Evolutionary conservation across 2,888 invertebrate species (phyloP).

Genomic region (Petrolisthes cinctipes): DNA sequence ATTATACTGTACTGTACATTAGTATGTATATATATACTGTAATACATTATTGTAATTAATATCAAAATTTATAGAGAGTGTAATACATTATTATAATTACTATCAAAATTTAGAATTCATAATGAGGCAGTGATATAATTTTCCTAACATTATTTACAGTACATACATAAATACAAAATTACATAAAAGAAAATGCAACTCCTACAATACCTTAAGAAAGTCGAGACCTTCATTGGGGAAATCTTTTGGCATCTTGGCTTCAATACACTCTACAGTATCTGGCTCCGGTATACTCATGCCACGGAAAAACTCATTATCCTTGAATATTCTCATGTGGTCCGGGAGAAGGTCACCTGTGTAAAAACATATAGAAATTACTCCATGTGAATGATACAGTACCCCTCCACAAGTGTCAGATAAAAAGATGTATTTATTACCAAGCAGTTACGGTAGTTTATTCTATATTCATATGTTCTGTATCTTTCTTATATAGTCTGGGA

Average conservation of each 20-base stretch:
- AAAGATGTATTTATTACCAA: too few relatives aligned
- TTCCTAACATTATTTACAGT: not conserved
- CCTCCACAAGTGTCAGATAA: too few relatives aligned
- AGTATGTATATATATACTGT: too few relatives aligned
- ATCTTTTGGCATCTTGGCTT: conserved; percentile 85
- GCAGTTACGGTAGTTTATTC: too few relatives aligned
- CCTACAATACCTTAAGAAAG: conserved; percentile 80
- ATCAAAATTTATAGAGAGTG: not conserved
- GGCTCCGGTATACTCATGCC: conserved; percentile 94
- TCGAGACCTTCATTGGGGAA: conserved; percentile 80
- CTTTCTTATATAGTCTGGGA: too few relatives aligned
- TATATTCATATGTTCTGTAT: too few relatives aligned
- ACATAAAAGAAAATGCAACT: not conserved
- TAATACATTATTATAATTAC: not conserved
- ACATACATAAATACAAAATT: not conserved
- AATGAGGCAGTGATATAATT: not conserved
- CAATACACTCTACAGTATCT: conserved; percentile 85
- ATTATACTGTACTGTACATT: too few relatives aligned
- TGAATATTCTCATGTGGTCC: conserved; percentile 95
- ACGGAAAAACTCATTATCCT: conserved; percentile 93
- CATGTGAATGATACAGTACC: too few relatives aligned
- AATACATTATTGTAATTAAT: too few relatives aligned
- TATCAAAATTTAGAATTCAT: not conserved
- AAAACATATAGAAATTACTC: not conserved
- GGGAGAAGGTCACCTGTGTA: conserved; percentile 85